Base-by-base conservation (phyloP, 2,888 invertebrate species). In the Athalia cordata region DNA sequence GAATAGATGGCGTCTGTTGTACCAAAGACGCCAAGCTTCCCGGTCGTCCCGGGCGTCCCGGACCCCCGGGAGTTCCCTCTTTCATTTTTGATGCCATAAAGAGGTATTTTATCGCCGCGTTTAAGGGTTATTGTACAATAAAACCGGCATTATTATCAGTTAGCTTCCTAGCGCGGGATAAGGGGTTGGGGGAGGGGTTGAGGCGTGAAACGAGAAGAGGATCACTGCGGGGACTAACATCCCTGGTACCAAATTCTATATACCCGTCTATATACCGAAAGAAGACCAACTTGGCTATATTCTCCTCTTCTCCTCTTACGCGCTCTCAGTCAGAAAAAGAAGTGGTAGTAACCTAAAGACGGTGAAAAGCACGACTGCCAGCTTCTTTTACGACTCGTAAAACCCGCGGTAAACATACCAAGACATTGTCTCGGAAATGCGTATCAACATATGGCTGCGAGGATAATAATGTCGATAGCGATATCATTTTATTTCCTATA, bases 111-210 rank as follows among this genome's bases (percentile, higher is more conserved):
- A 90, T 89, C 86, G 87, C 81, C 84, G 81, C 87, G 87, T 89
- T 89, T 88, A 88, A 89, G 88, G 89, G 88, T 90, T 90, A 89
- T 89, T 87, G 89, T 88, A 89, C 88, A 87, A 89, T 90, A 89
- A 90, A 90, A 88, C 87, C 86, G 86, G 88, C 85, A 87, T 90
- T 90, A 90, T 89, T 89, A 90, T 90, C 90, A 90, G 88, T 89
- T 90, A 89, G 86, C 83, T 82, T 80, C 82, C 81, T 81, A 83
- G 84, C 81, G 82, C 86, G 85, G 65, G 77, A 65, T 65, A 76
- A 62, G 59, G 72, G 77, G 29, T 2, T 2, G 29, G 29, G 29
- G 29, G 29, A 29, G 29, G 29, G 29, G 29, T 29, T 61, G 62
- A 75, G 64, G 75, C 62, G 75, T 50, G 75, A 75, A 62, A 6